Evolutionary conservation across 2,888 invertebrate genomes (phyloP).

Genomic region (Netelia virgata): DNA sequence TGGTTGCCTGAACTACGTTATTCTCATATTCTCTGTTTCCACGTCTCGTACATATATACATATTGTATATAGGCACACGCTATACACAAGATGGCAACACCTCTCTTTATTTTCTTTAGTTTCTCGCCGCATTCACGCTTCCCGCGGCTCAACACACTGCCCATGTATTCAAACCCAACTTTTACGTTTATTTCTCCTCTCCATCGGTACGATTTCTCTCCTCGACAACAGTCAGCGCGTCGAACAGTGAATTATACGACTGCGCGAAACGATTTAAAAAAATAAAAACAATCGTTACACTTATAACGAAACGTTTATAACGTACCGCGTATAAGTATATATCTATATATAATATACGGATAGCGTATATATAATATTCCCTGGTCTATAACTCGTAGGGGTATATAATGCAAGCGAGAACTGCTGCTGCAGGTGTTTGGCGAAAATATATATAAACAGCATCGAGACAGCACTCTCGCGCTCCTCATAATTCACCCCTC

Average conservation of each 20-base stretch:
- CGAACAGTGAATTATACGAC: conserved; percentile 64
- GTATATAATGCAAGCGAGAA: conserved; percentile 32
- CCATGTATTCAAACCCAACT: conserved; percentile 20
- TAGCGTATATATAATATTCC: conserved; percentile 31
- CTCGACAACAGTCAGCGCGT: conserved; percentile 42
- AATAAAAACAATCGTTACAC: conserved; percentile 43
- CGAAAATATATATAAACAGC: conserved; percentile 57
- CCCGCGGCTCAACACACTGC: neutral
- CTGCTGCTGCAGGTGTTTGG: conserved; percentile 61
- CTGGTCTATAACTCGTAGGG: conserved; percentile 45
- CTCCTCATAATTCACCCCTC: conserved; percentile 63
- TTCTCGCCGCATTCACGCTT: conserved; percentile 32
- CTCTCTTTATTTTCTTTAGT: conserved; percentile 44
- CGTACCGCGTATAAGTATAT: conserved; percentile 33
- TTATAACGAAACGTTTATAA: conserved; percentile 60
- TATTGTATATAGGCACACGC: conserved; percentile 22
- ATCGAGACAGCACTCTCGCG: conserved; percentile 35
- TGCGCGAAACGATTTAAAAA: conserved; percentile 28
- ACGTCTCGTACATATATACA: neutral
- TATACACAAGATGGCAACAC: conserved; percentile 64
- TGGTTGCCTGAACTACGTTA: conserved; percentile 61
- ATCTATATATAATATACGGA: neutral
- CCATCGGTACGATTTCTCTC: conserved; percentile 32
- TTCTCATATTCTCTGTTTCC: conserved; percentile 50
- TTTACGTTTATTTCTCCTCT: conserved; percentile 47